Percentiles rank a stretch among this genome's conserved stretches.
Conservation (phyloP, 2,113 vertebrate species). For the Anguilla rostrata region DNA sequence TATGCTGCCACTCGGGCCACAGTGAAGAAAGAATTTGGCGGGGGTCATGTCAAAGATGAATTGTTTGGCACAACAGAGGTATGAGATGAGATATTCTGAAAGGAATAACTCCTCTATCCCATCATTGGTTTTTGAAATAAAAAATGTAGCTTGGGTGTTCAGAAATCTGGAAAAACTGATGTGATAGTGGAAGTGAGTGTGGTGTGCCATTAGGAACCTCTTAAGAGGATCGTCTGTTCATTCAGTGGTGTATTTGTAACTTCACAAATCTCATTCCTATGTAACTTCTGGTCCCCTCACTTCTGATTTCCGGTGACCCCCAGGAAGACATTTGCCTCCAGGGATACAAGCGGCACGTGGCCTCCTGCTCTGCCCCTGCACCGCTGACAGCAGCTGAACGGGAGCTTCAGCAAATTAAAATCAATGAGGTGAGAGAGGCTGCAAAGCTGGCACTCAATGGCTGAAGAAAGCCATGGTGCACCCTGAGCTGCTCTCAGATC, state of each 20-base stretch:
- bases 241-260: not conserved
- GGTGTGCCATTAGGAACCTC: not conserved
- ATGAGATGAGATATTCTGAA: conserved; percentile 8
- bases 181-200: not conserved
- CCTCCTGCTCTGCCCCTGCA: conserved; percentile 81
- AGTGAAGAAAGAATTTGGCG: conserved; percentile 97
- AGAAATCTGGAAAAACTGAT: not conserved
- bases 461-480: not conserved
- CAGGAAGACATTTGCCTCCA: conserved; percentile 93
- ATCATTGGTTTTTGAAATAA: not conserved
- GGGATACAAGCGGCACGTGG: conserved; percentile 87
- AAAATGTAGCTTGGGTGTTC: not conserved
- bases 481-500: not conserved
- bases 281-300: not conserved
- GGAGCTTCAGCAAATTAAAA: conserved; percentile 90
- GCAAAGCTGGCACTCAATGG: not conserved
- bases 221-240: not conserved
- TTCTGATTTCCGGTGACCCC: conserved; percentile 21
- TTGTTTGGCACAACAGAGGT: conserved; percentile 96
- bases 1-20: conserved; percentile 95
- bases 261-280: not conserved
- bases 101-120: not conserved
- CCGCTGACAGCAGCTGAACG: conserved; percentile 88
- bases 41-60: conserved; percentile 94
- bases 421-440: conserved; percentile 82